Evolutionary conservation across 2,888 invertebrate species (phyloP).

Genomic region (Diabrotica balteata): DNA sequence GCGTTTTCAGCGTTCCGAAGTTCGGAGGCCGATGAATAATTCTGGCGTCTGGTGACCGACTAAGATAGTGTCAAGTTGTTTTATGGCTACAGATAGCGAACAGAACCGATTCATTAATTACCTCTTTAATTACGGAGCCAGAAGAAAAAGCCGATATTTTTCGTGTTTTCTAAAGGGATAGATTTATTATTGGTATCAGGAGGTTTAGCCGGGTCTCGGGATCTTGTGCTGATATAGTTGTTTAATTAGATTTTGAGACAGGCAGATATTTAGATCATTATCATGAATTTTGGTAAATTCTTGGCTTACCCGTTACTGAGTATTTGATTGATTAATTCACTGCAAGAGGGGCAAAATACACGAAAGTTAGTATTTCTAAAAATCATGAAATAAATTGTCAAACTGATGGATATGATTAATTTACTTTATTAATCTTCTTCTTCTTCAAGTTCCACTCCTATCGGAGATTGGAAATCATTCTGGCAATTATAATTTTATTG

Average conservation of each 20-base stretch:
- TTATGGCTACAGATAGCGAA: slow-evolving; percentile 52
- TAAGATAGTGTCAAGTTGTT: slow-evolving; percentile 55
- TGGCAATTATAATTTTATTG: too few relatives aligned
- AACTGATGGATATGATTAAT: too few relatives aligned
- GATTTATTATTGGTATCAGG: slow-evolving; percentile 20
- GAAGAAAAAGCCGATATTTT: slow-evolving; percentile 44
- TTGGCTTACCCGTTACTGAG: too few relatives aligned
- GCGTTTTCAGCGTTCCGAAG: slow-evolving; percentile 11
- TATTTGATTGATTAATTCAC: too few relatives aligned
- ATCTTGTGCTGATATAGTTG: background rate
- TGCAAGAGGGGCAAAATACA: too few relatives aligned
- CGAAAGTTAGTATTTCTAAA: too few relatives aligned
- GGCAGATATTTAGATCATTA: too few relatives aligned
- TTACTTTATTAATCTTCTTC: too few relatives aligned
- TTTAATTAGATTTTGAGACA: background rate
- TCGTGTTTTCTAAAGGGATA: slow-evolving; percentile 25
- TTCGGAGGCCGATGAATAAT: slow-evolving; percentile 34
- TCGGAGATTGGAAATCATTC: too few relatives aligned
- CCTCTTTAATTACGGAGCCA: slow-evolving; percentile 49
- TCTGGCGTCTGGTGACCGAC: slow-evolving; percentile 44
- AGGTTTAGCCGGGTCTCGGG: slow-evolving; percentile 3
- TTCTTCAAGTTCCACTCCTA: too few relatives aligned
- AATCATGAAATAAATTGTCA: too few relatives aligned
- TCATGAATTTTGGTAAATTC: too few relatives aligned
- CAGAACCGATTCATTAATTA: slow-evolving; percentile 56